phyloP scores from a whole-genome alignment of 2,888 invertebrate species.

The Acrobasis repandana region DNA sequence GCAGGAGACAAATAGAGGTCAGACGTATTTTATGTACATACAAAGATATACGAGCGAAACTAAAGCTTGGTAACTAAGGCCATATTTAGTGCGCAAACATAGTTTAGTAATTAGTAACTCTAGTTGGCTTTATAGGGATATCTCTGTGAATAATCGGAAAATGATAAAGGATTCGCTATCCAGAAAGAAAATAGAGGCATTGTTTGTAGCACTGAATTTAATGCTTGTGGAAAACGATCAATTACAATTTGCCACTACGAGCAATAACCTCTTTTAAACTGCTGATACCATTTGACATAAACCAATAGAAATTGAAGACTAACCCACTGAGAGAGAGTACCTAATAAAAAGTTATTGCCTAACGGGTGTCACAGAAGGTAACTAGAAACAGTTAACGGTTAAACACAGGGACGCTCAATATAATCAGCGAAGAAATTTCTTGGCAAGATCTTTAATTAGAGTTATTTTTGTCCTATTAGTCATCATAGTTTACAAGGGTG shows the following conservation, averaged over 20 bases:
- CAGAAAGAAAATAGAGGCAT: too few relatives aligned
- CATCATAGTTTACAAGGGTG: slow-evolving; percentile 10
- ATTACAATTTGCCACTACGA: too few relatives aligned
- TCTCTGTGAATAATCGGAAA: too few relatives aligned
- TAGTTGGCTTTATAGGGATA: too few relatives aligned
- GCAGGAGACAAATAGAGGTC: slow-evolving; percentile 60
- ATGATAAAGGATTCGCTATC: too few relatives aligned
- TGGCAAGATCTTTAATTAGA: slow-evolving; percentile 24
- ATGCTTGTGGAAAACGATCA: too few relatives aligned
- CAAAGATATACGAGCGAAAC: neutral
- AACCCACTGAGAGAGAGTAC: neutral
- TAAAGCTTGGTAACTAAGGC: neutral
- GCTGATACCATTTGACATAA: neutral
- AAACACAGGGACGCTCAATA: slow-evolving; percentile 11
- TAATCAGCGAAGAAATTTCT: slow-evolving; percentile 23
- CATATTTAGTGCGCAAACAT: neutral
- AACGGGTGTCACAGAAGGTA: slow-evolving; percentile 35
- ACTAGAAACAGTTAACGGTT: slow-evolving; percentile 7
- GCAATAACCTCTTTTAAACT: too few relatives aligned
- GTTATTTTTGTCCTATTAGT: slow-evolving; percentile 21
- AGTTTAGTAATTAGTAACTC: neutral
- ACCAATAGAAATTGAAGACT: neutral
- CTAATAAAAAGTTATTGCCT: slow-evolving; percentile 48
- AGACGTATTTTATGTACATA: slow-evolving; percentile 24
- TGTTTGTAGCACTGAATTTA: too few relatives aligned